phyloP scores from a whole-genome alignment of 2,888 invertebrate genomes.

The Acleris emargana region DNA sequence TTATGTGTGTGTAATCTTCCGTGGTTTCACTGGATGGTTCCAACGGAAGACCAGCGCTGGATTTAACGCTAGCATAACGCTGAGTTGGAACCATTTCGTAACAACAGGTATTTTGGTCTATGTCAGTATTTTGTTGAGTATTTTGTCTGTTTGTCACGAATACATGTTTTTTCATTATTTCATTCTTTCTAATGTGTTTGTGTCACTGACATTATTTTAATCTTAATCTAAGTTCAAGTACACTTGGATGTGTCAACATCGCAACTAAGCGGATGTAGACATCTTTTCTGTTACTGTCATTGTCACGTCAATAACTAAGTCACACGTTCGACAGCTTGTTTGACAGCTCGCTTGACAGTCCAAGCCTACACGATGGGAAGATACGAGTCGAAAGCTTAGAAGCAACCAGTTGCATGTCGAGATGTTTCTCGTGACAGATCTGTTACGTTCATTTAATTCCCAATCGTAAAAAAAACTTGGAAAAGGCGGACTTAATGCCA shows the following conservation, averaged over 20 bases:
- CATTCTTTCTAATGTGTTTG: no score
- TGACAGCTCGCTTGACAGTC: constrained; percentile 61
- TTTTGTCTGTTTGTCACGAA: no score
- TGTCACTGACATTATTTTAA: not conserved
- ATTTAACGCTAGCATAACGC: no score
- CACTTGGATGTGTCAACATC: constrained; percentile 20
- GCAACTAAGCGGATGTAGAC: constrained; percentile 47
- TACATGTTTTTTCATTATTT: no score
- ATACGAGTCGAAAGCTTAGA: constrained; percentile 56
- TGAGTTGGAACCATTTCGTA: no score
- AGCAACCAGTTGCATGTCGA: constrained; percentile 38
- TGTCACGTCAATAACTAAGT: constrained; percentile 48
- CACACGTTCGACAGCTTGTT: constrained; percentile 46
- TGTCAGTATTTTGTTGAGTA: no score
- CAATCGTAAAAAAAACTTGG: constrained; percentile 16
- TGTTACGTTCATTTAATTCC: constrained; percentile 27
- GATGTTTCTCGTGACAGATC: constrained; percentile 32
- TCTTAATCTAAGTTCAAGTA: constrained; percentile 23
- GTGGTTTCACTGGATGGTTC: no score
- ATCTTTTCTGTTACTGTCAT: constrained; percentile 52
- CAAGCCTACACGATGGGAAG: constrained; percentile 59
- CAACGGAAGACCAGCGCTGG: no score
- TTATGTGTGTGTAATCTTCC: no score
- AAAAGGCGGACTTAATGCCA: constrained; percentile 35
- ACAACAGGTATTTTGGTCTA: no score